Evolutionary conservation across 2,888 invertebrate genomes (phyloP), one percentile per base, ranked within the genome.

Genomic region (Nomada fucata): DNA sequence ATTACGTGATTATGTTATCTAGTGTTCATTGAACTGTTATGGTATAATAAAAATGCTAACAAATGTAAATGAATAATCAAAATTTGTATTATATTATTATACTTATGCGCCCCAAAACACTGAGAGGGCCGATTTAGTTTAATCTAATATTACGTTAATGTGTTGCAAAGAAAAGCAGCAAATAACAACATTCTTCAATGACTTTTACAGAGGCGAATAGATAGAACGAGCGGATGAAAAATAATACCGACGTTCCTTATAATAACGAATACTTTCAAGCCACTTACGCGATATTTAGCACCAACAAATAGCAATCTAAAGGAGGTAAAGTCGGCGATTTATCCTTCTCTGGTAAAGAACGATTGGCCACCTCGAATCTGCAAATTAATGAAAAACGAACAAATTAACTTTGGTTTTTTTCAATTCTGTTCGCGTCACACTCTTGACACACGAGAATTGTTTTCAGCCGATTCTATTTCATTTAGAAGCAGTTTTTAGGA

Each of bases 261-360:
- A 29, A 29, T 20, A 44, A 44, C 15, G 36, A 36, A 42, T 15
- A 7, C 15, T 60, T 18, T 18, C 13, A 60, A 42, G 9, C 74
- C 76, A 92, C 93, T 89, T 85, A 94, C 94, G 92, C 91, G 64
- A 93, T 91, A 79, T 91, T 92, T 63, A 94, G 76, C 59, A 93
- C 93, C 65, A 92, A 89, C 47, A 94, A 89, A 80, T 93, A 94
- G 74, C 92, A 92, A 57, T 91, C 89, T 61, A 93, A 79, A 9
- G 93, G 93, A 42, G 93, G 93, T 73, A 92, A 74, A 44, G 82
- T 82, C 50, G 87, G 79, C 1, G 89, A 76, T 29, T 88, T 83
- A 13, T 88, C 86, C 7, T 88, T 79, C 42, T 84, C 88, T n/a
- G 86, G 80, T 36, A 86, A 71, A 15, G 83, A 83, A 73, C 88